Evolutionary conservation across 2,888 invertebrate species (phyloP), one percentile per base, ranked within the genome.

Genomic region (Podabrus alpinus): DNA sequence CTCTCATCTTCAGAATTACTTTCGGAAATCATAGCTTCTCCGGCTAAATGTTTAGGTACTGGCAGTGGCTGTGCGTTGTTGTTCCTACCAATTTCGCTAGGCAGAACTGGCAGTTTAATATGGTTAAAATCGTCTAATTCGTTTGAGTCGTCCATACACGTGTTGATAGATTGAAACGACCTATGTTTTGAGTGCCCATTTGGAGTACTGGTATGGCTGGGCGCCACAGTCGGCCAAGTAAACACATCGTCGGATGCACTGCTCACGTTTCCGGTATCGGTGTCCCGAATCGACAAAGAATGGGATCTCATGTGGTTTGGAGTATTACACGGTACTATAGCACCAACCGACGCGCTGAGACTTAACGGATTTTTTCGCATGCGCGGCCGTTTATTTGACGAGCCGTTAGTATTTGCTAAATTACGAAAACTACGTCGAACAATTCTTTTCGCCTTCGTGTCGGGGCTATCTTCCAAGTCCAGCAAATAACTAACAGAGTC

Each of bases 401-500:
- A 86, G 61, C 83, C 86, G 79, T 86, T 87, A 9, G 86, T 89
- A 79, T 90, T 87, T 3, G 86, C 86, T 1, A 86, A 81, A 73
- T 87, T 87, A 73, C 93, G 90, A 87, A 93, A 92, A 17, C 93
- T 93, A 64, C 92, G 89, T 45, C 93, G 88, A 9, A 94, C 92
- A 84, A 94, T 89, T 81, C 94, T 91, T 67, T 92, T 91, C 64
- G 93, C 93, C 60, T 93, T 91, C 78, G 91, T 92, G 82, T 94
- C 93, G 0, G 94, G 92, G 13, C 92, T 91, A 82, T 92, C 92
- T 74, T 92, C 91, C 84, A 96, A 93, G 85, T 95, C 95, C 25
- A 95, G 88, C 15, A 95, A 94, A 92, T 94, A 96, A 83, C 95
- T 94, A 59, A 96, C 94, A 0, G 95, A 95, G 85, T 95, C 95